Evolutionary conservation across 2,113 vertebrate species (phyloP), one percentile per base, ranked within the genome.

Genomic region (Labrus mixtus): DNA sequence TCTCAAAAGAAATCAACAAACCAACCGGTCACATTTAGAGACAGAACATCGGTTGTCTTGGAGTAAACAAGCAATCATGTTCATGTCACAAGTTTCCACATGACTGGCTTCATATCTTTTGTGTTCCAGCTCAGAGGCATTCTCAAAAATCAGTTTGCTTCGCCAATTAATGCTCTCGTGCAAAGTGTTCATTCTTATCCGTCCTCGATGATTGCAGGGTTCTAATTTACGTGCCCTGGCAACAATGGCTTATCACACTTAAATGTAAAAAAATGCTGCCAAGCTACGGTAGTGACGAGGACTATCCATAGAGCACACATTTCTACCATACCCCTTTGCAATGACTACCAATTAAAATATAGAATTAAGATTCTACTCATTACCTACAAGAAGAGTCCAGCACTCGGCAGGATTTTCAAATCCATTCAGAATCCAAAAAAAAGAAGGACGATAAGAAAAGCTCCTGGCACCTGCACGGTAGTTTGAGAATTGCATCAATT

Each of bases 401-500:
- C 25, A 41, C 17, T 23, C n/a, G 57, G 50, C 68, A 72, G 46
- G 50, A 64, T 37, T 68, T 11, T 11, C 8, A 19, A 17, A 68
- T 60, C 33, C 48, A 39, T 59, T 29, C 13, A 19, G 37, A 36
- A 84, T 59, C 2, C 19, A 54, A 19, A 63, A 69, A 68, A 61
- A 16, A 60, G 55, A 58, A 55, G 19, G 46, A 78, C n/a, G 64
- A 76, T 73, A 15, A 68, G 48, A 51, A 54, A 59, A 63, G 22
- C 37, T 75, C 25, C 39, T 43, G n/a, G 41, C 29, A 83, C 22
- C 46, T 68, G 57, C 62, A 37, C 41, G 36, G 56, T 12, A 20
- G 29, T 65, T 72, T 56, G n/a, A 48, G 54, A 17, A 72, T 62
- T 74, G 55, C 59, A 73, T 76, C 60, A 74, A 70, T 87, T 64